Conservation (phyloP, 2,797 vertebrate genomes). For the Ctenopoma multispine region DNA sequence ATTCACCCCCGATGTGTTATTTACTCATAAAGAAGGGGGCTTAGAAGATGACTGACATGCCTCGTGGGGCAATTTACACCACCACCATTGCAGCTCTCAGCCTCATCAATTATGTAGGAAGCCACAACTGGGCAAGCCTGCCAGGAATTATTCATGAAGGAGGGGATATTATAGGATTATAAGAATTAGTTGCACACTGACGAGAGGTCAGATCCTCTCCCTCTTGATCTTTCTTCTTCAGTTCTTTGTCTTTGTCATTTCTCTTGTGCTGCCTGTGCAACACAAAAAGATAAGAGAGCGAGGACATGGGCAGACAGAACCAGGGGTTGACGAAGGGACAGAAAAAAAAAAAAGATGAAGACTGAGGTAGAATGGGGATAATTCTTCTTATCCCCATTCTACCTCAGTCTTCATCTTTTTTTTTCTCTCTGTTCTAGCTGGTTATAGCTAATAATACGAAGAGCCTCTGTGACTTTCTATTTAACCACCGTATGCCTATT, state of each 20-base stretch:
- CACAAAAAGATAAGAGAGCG: too few relatives aligned
- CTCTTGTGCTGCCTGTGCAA: too few relatives aligned
- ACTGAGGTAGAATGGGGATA: too few relatives aligned
- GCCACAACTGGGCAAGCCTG: constrained; percentile 64
- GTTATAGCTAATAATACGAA: constrained; percentile 34
- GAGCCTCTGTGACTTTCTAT: constrained; percentile 46
- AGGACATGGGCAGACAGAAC: too few relatives aligned
- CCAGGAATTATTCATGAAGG: constrained; percentile 74
- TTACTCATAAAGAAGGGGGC: constrained; percentile 64
- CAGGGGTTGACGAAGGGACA: too few relatives aligned
- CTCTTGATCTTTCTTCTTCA: constrained; percentile 25
- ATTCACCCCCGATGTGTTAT: constrained; percentile 66
- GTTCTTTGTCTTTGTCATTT: constrained; percentile 15
- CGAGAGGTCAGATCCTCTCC: constrained; percentile 56
- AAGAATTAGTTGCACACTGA: constrained; percentile 68
- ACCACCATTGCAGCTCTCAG: constrained; percentile 58
- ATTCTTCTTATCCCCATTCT: background rate
- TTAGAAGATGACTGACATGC: constrained; percentile 75
- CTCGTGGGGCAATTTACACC: constrained; percentile 62
- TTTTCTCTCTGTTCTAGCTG: background rate
- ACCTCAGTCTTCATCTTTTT: background rate
- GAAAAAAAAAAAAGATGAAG: too few relatives aligned
- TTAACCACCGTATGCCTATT: constrained; percentile 32
- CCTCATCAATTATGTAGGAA: constrained; percentile 76
- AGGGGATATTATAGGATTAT: constrained; percentile 76